Conservation (phyloP, 2,113 vertebrate species). For the Erythrocebus patas region DNA sequence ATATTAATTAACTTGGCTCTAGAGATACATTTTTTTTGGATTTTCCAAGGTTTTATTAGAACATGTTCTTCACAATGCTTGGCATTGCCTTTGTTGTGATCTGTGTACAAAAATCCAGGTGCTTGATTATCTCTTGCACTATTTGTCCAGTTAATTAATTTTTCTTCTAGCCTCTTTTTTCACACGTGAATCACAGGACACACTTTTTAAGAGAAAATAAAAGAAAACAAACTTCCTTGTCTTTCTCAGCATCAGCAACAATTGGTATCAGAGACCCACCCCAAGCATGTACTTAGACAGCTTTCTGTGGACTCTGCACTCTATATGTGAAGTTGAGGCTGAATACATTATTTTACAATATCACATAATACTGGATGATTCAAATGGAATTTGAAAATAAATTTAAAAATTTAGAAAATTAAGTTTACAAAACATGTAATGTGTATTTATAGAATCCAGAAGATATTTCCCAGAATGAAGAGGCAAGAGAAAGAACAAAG, state of each 20-base stretch:
- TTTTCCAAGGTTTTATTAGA: not conserved
- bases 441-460: not conserved
- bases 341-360: not conserved
- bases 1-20: not conserved
- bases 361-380: not conserved
- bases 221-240: not conserved
- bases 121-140: not conserved
- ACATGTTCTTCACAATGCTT: not conserved
- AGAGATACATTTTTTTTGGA: not conserved
- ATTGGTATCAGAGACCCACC: not conserved
- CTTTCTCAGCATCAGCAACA: not conserved
- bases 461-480: not conserved
- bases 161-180: not conserved
- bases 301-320: not conserved
- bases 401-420: not conserved
- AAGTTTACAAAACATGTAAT: not conserved
- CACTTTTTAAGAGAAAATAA: not conserved
- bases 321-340: not conserved
- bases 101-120: not conserved
- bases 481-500: not conserved
- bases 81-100: not conserved
- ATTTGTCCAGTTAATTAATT: not conserved
- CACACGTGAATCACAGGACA: not conserved
- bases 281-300: not conserved
- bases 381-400: not conserved